These are phyloP conservation scores for Noctua janthe DNA, from an alignment of 2,888 invertebrate species.

Conservation along the genomic window DNA sequence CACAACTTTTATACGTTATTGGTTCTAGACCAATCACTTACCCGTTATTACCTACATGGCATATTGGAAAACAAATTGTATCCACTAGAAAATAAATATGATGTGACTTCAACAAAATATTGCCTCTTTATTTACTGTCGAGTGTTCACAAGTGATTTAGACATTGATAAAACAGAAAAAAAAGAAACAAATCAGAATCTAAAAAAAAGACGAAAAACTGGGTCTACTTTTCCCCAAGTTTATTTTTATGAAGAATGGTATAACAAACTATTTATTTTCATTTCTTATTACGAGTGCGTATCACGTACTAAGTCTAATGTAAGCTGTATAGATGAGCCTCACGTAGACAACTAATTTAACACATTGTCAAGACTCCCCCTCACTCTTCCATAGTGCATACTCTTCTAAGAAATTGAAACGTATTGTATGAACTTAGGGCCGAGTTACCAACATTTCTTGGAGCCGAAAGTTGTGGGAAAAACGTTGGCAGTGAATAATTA, in stretches of 20 bases:
- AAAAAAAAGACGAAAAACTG: constrained; percentile 7
- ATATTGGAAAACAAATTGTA: constrained; percentile 35
- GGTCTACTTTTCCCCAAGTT: constrained; percentile 18
- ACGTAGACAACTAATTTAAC: constrained; percentile 84
- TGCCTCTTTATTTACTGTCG: constrained; percentile 13
- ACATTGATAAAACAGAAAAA: constrained; percentile 4
- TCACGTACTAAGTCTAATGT: constrained; percentile 70
- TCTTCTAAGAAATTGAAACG: constrained; percentile 79
- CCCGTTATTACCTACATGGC: background rate
- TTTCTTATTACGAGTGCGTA: constrained; percentile 63
- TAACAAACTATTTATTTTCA: constrained; percentile 63
- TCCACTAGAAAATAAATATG: constrained; percentile 5
- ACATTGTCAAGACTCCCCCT: constrained; percentile 77
- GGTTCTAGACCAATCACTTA: constrained; percentile 37
- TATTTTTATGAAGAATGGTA: constrained; percentile 41
- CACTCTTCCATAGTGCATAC: constrained; percentile 60
- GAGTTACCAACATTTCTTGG: constrained; percentile 46
- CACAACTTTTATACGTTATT: background rate
- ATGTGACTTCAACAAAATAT: constrained; percentile 10
- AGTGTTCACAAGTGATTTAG: background rate
- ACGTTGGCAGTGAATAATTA: constrained; percentile 49
- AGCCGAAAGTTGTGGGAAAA: constrained; percentile 50
- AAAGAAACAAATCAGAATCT: background rate
- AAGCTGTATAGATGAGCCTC: constrained; percentile 79
- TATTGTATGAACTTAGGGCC: constrained; percentile 59